These are phyloP conservation scores for Cephus sareptanus DNA, from an alignment of 2,888 invertebrate genomes.

Conservation along the genomic window DNA sequence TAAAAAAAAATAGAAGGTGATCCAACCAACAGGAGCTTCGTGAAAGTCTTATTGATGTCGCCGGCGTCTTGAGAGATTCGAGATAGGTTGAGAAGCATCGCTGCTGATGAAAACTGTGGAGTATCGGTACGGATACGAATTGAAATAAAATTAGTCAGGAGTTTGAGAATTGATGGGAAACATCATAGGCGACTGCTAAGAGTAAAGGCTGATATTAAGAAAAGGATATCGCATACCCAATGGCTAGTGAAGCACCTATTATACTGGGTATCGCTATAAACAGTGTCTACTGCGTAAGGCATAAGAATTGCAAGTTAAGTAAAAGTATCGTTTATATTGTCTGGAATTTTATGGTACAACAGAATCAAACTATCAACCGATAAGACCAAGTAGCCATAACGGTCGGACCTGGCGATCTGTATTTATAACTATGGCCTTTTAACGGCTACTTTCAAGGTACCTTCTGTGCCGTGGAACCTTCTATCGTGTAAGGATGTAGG, in stretches of 20 bases:
- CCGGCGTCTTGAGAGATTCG: background rate
- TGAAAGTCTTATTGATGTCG: constrained; percentile 6
- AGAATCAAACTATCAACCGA: background rate
- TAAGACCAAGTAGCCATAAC: background rate
- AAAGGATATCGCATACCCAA: background rate
- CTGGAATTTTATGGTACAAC: background rate
- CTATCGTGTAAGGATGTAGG: background rate
- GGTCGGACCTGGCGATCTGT: background rate
- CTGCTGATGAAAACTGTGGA: background rate
- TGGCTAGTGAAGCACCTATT: background rate
- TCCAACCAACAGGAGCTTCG: background rate
- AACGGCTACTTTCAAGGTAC: background rate
- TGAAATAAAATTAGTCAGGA: background rate
- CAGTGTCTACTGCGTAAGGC: background rate
- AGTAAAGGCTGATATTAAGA: background rate
- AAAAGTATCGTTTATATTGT: background rate
- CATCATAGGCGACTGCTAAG: background rate
- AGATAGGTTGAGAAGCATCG: background rate
- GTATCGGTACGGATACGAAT: background rate
- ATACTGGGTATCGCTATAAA: background rate
- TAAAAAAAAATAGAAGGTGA: background rate
- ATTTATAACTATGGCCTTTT: background rate
- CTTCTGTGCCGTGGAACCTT: background rate
- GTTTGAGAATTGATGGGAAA: background rate
- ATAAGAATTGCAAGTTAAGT: background rate